phyloP scores from a whole-genome alignment of 1,140 invertebrate species.

The Tetragonula clypearis region DNA sequence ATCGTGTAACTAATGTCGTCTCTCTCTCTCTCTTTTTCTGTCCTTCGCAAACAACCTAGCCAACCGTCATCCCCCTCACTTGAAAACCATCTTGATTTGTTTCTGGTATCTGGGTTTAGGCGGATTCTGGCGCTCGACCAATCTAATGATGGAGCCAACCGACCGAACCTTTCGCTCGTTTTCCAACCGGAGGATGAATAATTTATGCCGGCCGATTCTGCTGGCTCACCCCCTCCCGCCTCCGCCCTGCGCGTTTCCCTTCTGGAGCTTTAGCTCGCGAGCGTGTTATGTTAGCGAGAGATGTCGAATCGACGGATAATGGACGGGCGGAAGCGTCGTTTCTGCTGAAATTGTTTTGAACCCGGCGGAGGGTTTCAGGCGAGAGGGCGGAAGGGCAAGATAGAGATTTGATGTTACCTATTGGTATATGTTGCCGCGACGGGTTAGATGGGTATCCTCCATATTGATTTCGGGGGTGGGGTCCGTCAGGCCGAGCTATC shows the following conservation, averaged over 20 bases:
- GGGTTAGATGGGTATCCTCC: background rate
- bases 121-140: conserved; percentile 53
- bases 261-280: background rate
- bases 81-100: background rate
- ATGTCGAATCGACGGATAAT: conserved; percentile 1
- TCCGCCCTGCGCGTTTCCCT: too few species aligned
- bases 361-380: background rate
- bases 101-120: background rate
- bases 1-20: conserved; percentile 63
- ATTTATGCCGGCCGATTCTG: conserved; percentile 25
- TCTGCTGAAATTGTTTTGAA: conserved; percentile 14
- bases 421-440: background rate
- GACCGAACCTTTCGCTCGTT: conserved; percentile 32
- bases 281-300: background rate
- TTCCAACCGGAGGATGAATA: conserved; percentile 29
- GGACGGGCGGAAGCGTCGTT: background rate
- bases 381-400: background rate
- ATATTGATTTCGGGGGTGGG: conserved; percentile 18
- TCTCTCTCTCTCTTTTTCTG: background rate
- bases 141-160: conserved; percentile 57
- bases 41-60: background rate
- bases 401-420: conserved; percentile 25
- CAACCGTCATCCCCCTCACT: background rate
- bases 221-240: background rate
- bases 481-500: background rate